Conservation (phyloP, 2,113 vertebrate genomes). For the Gnathonemus echidnorhynchus region DNA sequence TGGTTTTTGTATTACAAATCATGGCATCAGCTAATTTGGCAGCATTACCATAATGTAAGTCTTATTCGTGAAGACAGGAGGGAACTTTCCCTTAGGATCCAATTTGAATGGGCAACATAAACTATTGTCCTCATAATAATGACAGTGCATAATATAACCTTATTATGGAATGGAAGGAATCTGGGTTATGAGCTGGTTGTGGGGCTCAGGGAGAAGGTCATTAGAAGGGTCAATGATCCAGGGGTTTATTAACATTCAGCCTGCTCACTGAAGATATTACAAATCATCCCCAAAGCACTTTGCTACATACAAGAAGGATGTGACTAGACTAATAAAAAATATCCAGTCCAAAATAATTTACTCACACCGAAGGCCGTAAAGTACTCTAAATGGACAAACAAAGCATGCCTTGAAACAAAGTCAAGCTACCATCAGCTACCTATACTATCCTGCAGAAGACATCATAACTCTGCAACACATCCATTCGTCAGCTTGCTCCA, state of each 20-base stretch:
- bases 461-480: too few species aligned
- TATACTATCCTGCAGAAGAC: too few species aligned
- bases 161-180: not conserved
- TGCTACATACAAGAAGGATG: not conserved
- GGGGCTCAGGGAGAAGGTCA: not conserved
- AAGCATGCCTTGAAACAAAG: not conserved
- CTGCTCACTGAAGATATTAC: not conserved
- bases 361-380: not conserved
- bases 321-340: not conserved
- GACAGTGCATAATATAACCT: not conserved
- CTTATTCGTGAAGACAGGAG: not conserved
- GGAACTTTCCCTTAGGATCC: not conserved
- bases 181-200: not conserved
- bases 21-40: not conserved
- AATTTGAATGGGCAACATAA: not conserved
- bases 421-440: not conserved
- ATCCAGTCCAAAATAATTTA: not conserved
- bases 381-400: not conserved
- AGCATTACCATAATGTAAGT: not conserved
- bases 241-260: not conserved
- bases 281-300: not conserved
- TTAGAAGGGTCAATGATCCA: conserved; percentile 1
- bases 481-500: not conserved
- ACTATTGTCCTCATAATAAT: conserved; percentile 3
- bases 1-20: not conserved